These are phyloP conservation scores for Fragum whitleyi DNA, from an alignment of 2,888 invertebrate species.

Conservation along the genomic window DNA sequence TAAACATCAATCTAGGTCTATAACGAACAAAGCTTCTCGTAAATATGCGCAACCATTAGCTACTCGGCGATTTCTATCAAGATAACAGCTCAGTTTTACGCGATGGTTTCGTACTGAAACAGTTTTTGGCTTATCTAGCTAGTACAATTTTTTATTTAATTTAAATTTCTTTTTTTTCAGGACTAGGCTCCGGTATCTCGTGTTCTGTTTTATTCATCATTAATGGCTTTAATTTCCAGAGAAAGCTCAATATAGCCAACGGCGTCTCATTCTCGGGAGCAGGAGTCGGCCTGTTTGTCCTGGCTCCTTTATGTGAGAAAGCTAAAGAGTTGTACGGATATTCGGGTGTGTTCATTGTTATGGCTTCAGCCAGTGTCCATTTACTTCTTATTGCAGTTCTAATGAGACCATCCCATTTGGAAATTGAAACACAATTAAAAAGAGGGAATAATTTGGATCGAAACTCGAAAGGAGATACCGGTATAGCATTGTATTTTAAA, in stretches of 20 bases:
- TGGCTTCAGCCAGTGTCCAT: neutral
- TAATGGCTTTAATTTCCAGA: slow-evolving; percentile 12
- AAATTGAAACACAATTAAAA: neutral
- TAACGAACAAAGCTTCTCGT: too few species aligned
- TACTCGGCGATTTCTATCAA: too few species aligned
- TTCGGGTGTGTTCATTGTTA: neutral
- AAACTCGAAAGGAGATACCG: too few species aligned
- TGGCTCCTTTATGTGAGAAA: slow-evolving; percentile 1
- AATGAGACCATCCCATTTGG: slow-evolving; percentile 2
- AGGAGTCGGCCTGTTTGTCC: slow-evolving; percentile 3
- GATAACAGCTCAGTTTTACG: too few species aligned
- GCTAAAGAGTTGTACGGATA: slow-evolving; percentile 13
- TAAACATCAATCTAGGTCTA: too few species aligned
- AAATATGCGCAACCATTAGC: too few species aligned
- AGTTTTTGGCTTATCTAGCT: too few species aligned
- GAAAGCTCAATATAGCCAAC: slow-evolving; percentile 5
- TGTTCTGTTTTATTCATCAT: slow-evolving; percentile 7
- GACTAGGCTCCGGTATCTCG: neutral
- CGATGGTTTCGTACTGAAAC: too few species aligned
- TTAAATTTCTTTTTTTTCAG: slow-evolving; percentile 14
- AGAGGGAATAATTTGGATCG: too few species aligned
- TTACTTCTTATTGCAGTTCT: neutral
- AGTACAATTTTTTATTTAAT: too few species aligned
- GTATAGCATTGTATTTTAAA: too few species aligned
- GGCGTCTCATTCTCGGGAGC: neutral